Base-by-base conservation (phyloP, 2,888 invertebrate genomes). In the Drosophila greeni region DNA sequence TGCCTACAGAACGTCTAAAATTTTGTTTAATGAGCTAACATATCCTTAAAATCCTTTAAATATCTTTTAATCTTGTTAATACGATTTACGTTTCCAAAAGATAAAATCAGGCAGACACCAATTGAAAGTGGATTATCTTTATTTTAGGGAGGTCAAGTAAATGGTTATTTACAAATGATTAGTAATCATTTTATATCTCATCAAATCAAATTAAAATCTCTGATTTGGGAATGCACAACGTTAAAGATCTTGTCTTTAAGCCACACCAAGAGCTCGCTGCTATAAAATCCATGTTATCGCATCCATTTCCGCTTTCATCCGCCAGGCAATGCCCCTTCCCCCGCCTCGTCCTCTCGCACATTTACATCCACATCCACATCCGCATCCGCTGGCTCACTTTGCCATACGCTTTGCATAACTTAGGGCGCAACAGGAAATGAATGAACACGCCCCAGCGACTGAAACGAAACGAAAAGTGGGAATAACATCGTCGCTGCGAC, bases 321-420 rank as follows among this genome's bases (percentile, higher is more conserved):
- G 58, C 45, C 57, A 59, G 43, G 43, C 16, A 26, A 7, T 61
- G 74, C 45, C 43, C 42, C 14, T 36, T 39, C 16, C 11, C 49
- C 24, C 43, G 8, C 39, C 58, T 8, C 18, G 14, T 18, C 14
- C 57, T 34, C 31, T 11, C 43, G 39, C 57, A 31, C 57, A 40
- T 40, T 37, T 40, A 36, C 24, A 33, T 18, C 42, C 34, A 42
- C 26, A 48, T 33, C 37, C 51, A 53, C 49, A 49, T 59, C 29
- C 48, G 42, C 49, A 43, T 48, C 24, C 43, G 23, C 73, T 70
- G 75, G 72, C 74, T 76, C 74, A 67, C 66, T 79, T 79, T 56
- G 79, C 74, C 75, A 76, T 68, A 76, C 65, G 76, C 79, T 76
- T 75, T 80, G 75, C 80, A 77, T 80, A 77, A 75, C 80, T 80